phyloP scores from a whole-genome alignment of 2,113 vertebrate species.

The Cephalopterus ornatus region DNA sequence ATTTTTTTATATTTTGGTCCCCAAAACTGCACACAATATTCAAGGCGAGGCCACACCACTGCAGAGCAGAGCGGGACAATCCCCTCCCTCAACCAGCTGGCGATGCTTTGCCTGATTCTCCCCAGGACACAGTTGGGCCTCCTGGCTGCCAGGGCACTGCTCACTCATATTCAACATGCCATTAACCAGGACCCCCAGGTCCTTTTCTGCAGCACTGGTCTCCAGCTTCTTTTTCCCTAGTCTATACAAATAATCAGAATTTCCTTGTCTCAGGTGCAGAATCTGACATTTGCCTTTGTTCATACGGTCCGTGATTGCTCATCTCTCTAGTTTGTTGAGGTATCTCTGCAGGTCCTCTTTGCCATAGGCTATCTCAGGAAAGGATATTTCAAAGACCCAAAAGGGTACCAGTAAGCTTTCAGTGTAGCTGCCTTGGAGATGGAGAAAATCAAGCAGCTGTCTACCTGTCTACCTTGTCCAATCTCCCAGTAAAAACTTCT shows the following conservation, averaged over 20 bases:
- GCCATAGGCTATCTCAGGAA: not conserved
- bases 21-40: not conserved
- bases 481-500: not conserved
- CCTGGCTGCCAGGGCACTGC: not conserved
- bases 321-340: not conserved
- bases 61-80: not conserved
- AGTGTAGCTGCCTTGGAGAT: not conserved
- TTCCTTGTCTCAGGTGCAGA: not conserved
- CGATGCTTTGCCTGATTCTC: not conserved
- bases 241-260: not conserved
- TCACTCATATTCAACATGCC: not conserved
- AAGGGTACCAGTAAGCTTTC: not conserved
- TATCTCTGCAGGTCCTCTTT: not conserved
- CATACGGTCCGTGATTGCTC: not conserved
- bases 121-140: not conserved
- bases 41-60: rapidly evolving
- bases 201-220: not conserved
- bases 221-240: not conserved
- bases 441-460: not conserved
- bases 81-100: rapidly evolving
- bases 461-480: not conserved
- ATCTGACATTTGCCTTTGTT: too few species aligned
- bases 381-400: not conserved
- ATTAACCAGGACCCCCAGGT: not conserved
- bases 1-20: too few species aligned